phyloP scores from a whole-genome alignment of 2,888 invertebrate genomes.

The Drosophila niveifrons region DNA sequence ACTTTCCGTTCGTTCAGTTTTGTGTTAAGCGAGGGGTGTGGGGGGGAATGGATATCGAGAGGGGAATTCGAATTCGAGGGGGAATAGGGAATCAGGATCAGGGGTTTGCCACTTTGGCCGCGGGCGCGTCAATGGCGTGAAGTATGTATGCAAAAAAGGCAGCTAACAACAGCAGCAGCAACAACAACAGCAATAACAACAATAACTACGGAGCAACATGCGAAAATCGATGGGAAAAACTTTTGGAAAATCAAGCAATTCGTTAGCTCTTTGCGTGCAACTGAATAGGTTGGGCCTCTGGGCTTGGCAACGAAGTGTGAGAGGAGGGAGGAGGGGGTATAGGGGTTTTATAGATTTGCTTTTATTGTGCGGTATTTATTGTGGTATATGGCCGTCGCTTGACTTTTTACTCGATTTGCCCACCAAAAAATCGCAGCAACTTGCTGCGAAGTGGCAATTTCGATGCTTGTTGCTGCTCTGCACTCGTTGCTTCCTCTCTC shows the following conservation, averaged over 20 bases:
- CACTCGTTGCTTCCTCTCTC: constrained; percentile 9
- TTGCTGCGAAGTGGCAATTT: constrained; percentile 45
- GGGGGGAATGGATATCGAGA: constrained; percentile 8
- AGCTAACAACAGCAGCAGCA: constrained; percentile 21
- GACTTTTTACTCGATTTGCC: constrained; percentile 28
- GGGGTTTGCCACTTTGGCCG: constrained; percentile 26
- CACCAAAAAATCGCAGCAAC: constrained; percentile 43
- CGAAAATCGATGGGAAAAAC: constrained; percentile 69
- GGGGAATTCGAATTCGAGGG: not conserved
- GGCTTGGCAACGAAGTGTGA: not conserved
- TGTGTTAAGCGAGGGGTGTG: not conserved
- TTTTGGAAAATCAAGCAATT: constrained; percentile 66
- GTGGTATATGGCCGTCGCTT: constrained; percentile 48
- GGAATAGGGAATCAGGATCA: constrained; percentile 11
- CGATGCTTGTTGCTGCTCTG: constrained; percentile 20
- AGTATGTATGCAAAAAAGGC: constrained; percentile 62
- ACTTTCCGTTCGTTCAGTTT: constrained; percentile 37
- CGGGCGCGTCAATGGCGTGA: constrained; percentile 63
- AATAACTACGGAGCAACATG: constrained; percentile 45
- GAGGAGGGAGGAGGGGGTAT: not conserved
- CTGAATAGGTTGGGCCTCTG: constrained; percentile 34
- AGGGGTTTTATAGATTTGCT: constrained; percentile 53
- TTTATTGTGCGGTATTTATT: constrained; percentile 75
- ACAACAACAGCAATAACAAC: constrained; percentile 11
- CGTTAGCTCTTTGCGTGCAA: constrained; percentile 52